phyloP scores from a whole-genome alignment of 2,113 vertebrate genomes.

The Melierax canorus region DNA sequence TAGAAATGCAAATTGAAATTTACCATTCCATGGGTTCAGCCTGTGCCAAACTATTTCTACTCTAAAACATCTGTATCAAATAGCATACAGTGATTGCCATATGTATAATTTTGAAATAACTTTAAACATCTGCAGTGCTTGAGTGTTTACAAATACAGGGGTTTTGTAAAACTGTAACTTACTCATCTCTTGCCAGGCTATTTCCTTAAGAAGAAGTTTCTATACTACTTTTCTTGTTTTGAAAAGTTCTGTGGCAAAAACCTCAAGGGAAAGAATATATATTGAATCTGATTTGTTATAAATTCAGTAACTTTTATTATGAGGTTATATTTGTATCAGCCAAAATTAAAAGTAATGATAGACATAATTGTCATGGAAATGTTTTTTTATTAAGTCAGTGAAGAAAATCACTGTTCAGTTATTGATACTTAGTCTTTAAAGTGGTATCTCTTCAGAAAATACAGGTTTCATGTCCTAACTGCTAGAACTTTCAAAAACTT shows the following conservation, averaged over 20 bases:
- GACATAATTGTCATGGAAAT: background rate
- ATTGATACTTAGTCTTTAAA: background rate
- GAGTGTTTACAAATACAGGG: background rate
- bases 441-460: background rate
- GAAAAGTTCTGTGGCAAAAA: background rate
- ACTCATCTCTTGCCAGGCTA: background rate
- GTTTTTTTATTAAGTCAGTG: background rate
- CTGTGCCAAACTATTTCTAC: background rate
- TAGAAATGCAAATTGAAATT: background rate
- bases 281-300: background rate
- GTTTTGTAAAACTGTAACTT: background rate
- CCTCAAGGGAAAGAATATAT: background rate
- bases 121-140: background rate
- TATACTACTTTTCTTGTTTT: background rate
- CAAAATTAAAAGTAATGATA: background rate
- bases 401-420: background rate
- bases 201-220: background rate
- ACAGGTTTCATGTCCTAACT: background rate
- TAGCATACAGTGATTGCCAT: background rate
- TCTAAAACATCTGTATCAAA: background rate
- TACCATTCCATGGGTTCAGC: background rate
- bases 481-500: background rate
- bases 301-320: background rate
- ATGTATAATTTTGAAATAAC: background rate
- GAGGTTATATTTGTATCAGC: background rate